Percentiles rank a stretch among this genome's conserved stretches.
phyloP scores from a whole-genome alignment of 2,113 vertebrate genomes.

The Gopherus evgoodei region DNA sequence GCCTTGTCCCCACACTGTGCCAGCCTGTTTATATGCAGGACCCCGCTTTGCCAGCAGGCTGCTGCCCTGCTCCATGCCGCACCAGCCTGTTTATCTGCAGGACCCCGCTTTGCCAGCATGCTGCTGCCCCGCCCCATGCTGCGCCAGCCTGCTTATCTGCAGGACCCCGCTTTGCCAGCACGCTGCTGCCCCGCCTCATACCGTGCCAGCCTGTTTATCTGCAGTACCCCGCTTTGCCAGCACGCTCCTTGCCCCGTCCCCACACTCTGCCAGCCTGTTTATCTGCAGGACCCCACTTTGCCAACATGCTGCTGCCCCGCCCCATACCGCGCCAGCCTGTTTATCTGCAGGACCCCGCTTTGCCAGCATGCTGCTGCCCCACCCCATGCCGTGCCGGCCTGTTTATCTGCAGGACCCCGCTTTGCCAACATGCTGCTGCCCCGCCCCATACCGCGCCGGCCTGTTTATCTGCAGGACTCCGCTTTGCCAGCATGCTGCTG shows the following conservation, averaged over 20 bases:
- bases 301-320: background rate
- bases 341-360: conserved; percentile 44
- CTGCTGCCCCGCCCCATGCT: too few relatives aligned
- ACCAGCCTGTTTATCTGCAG: too few relatives aligned
- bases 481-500: background rate
- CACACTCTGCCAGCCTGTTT: conserved; percentile 5
- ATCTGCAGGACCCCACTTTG: background rate
- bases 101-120: too few relatives aligned
- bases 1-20: too few relatives aligned
- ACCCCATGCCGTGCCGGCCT: background rate
- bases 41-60: too few relatives aligned
- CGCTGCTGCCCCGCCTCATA: accelerated
- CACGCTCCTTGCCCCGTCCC: accelerated
- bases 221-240: background rate
- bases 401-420: accelerated
- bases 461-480: conserved; percentile 62
- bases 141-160: accelerated
- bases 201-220: background rate
- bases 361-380: background rate
- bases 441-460: background rate
- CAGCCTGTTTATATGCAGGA: too few relatives aligned
- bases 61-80: too few relatives aligned
- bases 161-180: background rate
- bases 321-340: background rate
- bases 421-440: background rate